Evolutionary conservation across 1,140 invertebrate genomes (phyloP), one percentile per base, ranked within the genome.

Genomic region (Macrobrachium nipponense): DNA sequence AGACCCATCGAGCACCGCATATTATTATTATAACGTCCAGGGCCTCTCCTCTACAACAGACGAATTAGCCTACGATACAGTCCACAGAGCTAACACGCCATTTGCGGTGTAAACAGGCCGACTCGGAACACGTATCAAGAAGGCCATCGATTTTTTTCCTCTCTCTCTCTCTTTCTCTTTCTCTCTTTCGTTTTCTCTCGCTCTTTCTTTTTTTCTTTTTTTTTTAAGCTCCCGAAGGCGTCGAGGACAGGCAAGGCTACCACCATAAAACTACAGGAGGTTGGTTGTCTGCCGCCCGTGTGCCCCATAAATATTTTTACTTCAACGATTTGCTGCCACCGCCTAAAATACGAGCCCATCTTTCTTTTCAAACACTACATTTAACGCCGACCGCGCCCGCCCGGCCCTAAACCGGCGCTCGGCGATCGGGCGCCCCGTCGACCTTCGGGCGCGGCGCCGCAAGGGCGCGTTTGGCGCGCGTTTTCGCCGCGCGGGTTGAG

Each of bases 361-460:
- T 88, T 88, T 88, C 82, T 88, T 85, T 81, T 82, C 82, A 86
- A 88, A 86, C 87, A 88, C 78, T 85, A 88, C 82, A 88, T 88
- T 86, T 88, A 88, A 85, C 87, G 82, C 87, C 82, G 87, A 66
- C 72, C 76, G 60, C 60, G 58, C 60, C 76, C 60, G 60, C 64
- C 23, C 59, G 68, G 87, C 58, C 58, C 75, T 62, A 84, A 88
- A 43, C 82, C 77, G 27, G 36, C 27, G 64, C 51, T n/a, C 14
- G 59, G 77, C 77, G 66, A 80, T 75, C 64, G 70, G 27, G 17
- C 75, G 15, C 0, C 36, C 68, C 58, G 70, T 59, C 60, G 61
- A 80, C 87, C 77, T 27, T 87, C 23, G 73, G 64, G 43, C 18
- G 15, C 43, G 15, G 36, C 15, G 43, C 0, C 78, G 36, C n/a